These are phyloP conservation scores for Falco cherrug DNA, from an alignment of 2,797 vertebrate genomes.

Conservation along the genomic window DNA sequence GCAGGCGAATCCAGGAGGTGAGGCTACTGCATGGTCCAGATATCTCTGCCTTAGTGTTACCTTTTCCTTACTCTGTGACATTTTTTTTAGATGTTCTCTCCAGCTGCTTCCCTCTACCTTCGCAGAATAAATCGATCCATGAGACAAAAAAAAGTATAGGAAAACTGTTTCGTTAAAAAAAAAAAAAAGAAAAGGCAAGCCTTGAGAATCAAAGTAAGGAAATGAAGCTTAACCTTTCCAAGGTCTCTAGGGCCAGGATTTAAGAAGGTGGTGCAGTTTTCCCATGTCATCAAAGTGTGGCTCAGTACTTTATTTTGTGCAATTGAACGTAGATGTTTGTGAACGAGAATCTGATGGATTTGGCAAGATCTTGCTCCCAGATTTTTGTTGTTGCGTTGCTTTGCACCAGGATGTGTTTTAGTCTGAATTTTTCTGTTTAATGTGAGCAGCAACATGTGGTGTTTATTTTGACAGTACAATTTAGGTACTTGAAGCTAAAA, in stretches of 20 bases:
- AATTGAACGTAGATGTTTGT: accelerated
- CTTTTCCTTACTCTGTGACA: background rate
- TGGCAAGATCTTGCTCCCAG: background rate
- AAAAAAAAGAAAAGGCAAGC: background rate
- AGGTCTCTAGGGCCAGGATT: background rate
- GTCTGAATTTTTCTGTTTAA: background rate
- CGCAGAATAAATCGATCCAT: background rate
- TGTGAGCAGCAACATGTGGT: background rate
- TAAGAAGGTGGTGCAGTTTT: background rate
- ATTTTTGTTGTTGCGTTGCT: background rate
- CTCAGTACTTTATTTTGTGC: background rate
- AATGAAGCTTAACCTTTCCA: background rate
- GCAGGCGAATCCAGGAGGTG: background rate
- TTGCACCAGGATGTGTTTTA: background rate
- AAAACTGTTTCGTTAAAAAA: background rate
- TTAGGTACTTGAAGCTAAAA: background rate
- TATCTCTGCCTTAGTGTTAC: background rate
- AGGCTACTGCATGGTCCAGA: background rate
- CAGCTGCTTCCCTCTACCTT: background rate
- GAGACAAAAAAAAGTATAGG: background rate
- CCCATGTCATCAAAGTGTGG: background rate
- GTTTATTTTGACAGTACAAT: background rate
- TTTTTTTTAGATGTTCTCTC: too few relatives aligned
- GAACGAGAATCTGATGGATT: background rate
- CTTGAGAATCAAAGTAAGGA: background rate